Evolutionary conservation across 2,888 invertebrate genomes (phyloP).

Genomic region (Thalpophila matura): DNA sequence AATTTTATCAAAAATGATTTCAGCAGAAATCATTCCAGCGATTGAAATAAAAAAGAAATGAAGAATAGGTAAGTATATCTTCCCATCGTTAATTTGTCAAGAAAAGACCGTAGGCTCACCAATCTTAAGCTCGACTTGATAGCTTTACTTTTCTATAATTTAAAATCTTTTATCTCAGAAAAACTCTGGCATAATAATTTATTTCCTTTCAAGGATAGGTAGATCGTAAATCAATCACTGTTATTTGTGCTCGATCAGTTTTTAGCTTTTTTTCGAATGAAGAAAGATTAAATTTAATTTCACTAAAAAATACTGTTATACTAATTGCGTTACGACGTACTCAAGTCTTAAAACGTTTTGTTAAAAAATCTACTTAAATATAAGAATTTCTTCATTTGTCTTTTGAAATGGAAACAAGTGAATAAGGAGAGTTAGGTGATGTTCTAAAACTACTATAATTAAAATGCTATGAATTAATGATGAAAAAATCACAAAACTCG

Average conservation of each 20-base stretch:
- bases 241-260: slow-evolving; percentile 52
- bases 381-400: too few relatives aligned
- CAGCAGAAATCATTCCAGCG: not conserved
- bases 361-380: slow-evolving; percentile 19
- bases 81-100: slow-evolving; percentile 42
- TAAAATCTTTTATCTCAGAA: slow-evolving; percentile 59
- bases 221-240: slow-evolving; percentile 57
- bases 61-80: slow-evolving; percentile 12
- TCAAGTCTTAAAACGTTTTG: not conserved
- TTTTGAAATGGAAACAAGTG: too few relatives aligned
- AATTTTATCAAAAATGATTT: not conserved
- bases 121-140: slow-evolving; percentile 45
- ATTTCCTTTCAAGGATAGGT: slow-evolving; percentile 45
- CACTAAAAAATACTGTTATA: slow-evolving; percentile 3
- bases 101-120: slow-evolving; percentile 27
- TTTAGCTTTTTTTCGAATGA: slow-evolving; percentile 27
- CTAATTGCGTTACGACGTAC: too few relatives aligned
- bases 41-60: slow-evolving; percentile 2
- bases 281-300: slow-evolving; percentile 29
- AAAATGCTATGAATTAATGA: too few relatives aligned
- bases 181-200: slow-evolving; percentile 54
- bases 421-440: too few relatives aligned
- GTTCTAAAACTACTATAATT: too few relatives aligned
- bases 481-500: too few relatives aligned
- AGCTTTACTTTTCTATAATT: slow-evolving; percentile 52